Evolutionary conservation across 2,888 invertebrate genomes (phyloP), one percentile per base, ranked within the genome.

Genomic region (Dermolepida albohirtum): DNA sequence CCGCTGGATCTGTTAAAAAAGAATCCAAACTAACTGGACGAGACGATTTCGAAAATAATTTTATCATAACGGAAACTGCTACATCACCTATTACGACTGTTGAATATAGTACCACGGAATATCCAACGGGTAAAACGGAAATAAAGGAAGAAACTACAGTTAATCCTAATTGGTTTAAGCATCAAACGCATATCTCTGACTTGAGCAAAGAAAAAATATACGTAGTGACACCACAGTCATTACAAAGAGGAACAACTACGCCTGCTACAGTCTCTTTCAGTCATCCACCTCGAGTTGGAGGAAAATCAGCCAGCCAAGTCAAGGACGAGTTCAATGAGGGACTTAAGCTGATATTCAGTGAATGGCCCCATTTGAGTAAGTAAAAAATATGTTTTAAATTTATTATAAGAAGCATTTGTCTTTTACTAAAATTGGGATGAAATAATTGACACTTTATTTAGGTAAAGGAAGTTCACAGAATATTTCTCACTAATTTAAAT

Each of bases 161-260:
- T 44, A 51, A 7, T 85, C 85, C 59, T 0, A 85, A 85, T 1
- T 93, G 93, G 93, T 89, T 89, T 44, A 85, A 87, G 76, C 86
- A 90, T 71, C 87, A 89, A 78, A 88, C 92, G 1, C 89, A 91
- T 14, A 89, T 92, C 78, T 91, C 92, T 10, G 89, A 92, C n/a
- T 82, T 89, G 67, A 92, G 92, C 4, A 90, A 91, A 76, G 94
- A 94, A 83, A 92, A 91, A 78, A 88, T 94, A 0, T 93, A 93
- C 74, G 92, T 94, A 0, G 93, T 94, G 0, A 94, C 94, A 2
- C 93, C 94, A 0, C 89, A 91, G 77, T 87, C 91, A 14, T 86
- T 86, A 84, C 82, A 79, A 71, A 84, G 83, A 54, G 70, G 66
- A 27, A 77, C 75, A 22, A 75, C 74, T 44, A 77, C 76, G 16